Percentiles rank a stretch among this genome's conserved stretches.
Conservation (phyloP, 2,888 invertebrate species). For the Candidula unifasciata region DNA sequence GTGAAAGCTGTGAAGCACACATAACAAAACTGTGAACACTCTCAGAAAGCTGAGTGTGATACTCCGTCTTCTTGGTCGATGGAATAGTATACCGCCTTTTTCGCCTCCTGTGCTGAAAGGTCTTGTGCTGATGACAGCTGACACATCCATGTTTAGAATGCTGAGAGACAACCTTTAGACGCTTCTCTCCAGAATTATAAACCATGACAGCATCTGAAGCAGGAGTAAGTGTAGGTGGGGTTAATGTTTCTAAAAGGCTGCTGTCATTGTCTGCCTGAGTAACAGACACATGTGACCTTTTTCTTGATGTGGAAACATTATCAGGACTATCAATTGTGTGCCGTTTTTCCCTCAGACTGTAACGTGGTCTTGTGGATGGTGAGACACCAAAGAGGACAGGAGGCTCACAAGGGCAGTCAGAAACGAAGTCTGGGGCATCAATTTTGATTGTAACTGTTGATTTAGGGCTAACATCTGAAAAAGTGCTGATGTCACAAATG, state of each 20-base stretch:
- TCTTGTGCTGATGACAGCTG: not conserved
- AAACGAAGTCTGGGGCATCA: not conserved
- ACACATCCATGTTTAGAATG: not conserved
- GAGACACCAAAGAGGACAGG: conserved; percentile 24
- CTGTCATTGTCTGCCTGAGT: not conserved
- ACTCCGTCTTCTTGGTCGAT: not conserved
- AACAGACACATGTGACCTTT: not conserved
- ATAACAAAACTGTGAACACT: conserved; percentile 28
- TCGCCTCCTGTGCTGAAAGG: not conserved
- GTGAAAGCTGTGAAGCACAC: not conserved
- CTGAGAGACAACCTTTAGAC: not conserved
- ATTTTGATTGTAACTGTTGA: not conserved
- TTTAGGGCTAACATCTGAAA: not conserved
- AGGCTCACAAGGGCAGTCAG: conserved; percentile 4
- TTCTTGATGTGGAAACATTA: conserved; percentile 27
- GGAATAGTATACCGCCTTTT: conserved; percentile 10
- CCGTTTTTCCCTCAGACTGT: conserved; percentile 6
- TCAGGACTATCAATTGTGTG: conserved; percentile 40
- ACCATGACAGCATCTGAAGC: conserved; percentile 24
- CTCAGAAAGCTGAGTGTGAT: not conserved
- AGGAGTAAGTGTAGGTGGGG: conserved; percentile 27
- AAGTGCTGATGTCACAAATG: not conserved
- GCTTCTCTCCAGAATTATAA: not conserved
- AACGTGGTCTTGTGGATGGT: not conserved
- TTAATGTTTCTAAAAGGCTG: not conserved